A percentile compares a stretch with the other conserved stretches of the same genome.
These are phyloP conservation scores for Tyria jacobaeae DNA, from an alignment of 2,888 invertebrate species.

Conservation along the genomic window DNA sequence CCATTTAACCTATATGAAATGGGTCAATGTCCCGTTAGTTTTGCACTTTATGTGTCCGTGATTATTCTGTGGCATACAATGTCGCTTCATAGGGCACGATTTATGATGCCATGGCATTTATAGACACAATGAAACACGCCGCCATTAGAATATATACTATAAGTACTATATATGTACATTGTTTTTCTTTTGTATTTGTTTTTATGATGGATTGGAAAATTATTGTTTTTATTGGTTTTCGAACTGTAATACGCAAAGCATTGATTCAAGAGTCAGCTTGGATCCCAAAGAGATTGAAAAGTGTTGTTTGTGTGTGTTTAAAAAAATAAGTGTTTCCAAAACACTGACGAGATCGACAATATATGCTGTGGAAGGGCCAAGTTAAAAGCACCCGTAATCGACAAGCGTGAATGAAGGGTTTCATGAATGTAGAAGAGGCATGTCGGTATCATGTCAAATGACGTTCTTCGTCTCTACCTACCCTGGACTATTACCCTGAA, in stretches of 20 bases:
- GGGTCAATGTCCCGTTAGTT: slow-evolving; percentile 74
- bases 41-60: slow-evolving; percentile 53
- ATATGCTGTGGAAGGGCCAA: too few species aligned
- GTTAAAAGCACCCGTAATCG: too few species aligned
- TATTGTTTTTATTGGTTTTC: neutral
- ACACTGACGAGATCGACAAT: too few species aligned
- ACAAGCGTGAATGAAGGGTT: too few species aligned
- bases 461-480: too few species aligned
- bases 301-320: too few species aligned
- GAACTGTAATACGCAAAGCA: neutral
- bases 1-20: slow-evolving; percentile 67
- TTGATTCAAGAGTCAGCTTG: neutral
- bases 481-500: too few species aligned
- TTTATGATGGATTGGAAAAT: neutral
- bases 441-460: too few species aligned
- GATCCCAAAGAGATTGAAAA: neutral
- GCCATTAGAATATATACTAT: neutral
- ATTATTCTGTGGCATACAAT: slow-evolving; percentile 59
- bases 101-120: slow-evolving; percentile 81
- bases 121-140: slow-evolving; percentile 61
- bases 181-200: neutral
- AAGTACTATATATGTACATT: neutral
- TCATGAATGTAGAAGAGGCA: too few species aligned
- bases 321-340: too few species aligned
- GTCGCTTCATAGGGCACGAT: slow-evolving; percentile 70